Evolutionary conservation across 2,113 vertebrate species (phyloP), one percentile per base, ranked within the genome.

Genomic region (Elaphurus davidianus): DNA sequence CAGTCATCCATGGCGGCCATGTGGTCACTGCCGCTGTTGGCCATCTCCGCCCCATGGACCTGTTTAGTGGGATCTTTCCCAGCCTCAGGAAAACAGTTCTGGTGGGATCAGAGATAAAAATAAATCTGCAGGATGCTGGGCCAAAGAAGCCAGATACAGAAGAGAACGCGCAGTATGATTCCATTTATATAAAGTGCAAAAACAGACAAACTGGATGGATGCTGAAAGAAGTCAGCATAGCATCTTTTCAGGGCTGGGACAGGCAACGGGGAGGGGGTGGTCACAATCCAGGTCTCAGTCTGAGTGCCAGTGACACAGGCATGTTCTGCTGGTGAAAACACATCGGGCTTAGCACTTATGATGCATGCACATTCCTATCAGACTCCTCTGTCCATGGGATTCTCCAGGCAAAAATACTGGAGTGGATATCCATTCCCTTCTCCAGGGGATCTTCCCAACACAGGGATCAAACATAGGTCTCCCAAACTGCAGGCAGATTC

Each of bases 21-120:
- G 17, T 21, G 43, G 82, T 19, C 28, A 0, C 7, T 12, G 1
- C 57, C 47, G 81, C 90, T 1, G 25, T 30, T 13, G 0, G n/a
- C 59, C 19, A 4, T 14, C 45, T 3, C 47, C 28, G 10, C 16
- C 82, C 62, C 0, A 13, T 1, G 47, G n/a, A 10, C 93, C 91
- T 36, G 40, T 25, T 7, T 8, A 2, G 19, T 19, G 23, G 71
- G 78, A 47, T 52, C 43, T 33, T 55, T 90, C 91, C 79, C 17
- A 6, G 79, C 62, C 92, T 83, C 5, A 0, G 87, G 45, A 57
- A 95, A 62, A 57, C 78, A 13, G 82, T 87, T 57, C 19, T 19
- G 91, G 91, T 57, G 54, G 96, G 36, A 52, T 97, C 55, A 27
- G 90, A 87, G 87, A 94, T 76, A 96, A 95, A 98, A 98, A 91